Conservation (phyloP, 2,797 vertebrate genomes). For the Podargus strigoides region DNA sequence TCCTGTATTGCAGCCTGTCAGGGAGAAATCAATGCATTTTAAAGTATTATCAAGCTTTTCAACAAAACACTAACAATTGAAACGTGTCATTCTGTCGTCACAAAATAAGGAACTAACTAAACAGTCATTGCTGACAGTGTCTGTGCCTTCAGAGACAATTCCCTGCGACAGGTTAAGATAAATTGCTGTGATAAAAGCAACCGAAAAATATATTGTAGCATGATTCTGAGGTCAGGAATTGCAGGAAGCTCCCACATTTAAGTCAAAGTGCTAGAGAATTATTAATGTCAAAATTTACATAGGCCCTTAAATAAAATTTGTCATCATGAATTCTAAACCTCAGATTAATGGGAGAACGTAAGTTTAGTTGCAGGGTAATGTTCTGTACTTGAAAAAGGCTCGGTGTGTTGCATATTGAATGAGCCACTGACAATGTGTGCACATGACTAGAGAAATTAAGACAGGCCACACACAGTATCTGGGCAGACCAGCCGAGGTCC, state of each 20-base stretch:
- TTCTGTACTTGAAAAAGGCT: not conserved
- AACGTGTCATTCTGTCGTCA: not conserved
- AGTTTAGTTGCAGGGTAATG: not conserved
- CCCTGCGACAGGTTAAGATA: not conserved
- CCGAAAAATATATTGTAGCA: not conserved
- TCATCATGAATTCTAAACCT: not conserved
- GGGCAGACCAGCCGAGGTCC: too few species aligned
- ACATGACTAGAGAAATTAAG: not conserved
- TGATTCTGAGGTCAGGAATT: not conserved
- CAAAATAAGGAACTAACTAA: not conserved
- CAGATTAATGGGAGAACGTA: not conserved
- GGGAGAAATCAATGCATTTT: not conserved
- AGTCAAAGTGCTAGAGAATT: not conserved
- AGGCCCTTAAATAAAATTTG: not conserved
- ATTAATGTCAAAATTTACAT: slow-evolving; percentile 5
- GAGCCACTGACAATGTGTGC: accelerated
- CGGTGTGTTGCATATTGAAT: not conserved
- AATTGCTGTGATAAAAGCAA: not conserved
- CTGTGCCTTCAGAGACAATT: not conserved
- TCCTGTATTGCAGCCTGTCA: not conserved
- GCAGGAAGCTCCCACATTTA: not conserved
- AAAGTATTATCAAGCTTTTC: not conserved
- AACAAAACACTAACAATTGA: not conserved
- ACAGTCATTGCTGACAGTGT: not conserved
- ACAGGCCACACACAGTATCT: accelerated